These are phyloP conservation scores for Mizuhopecten yessoensis DNA, from an alignment of 1,140 invertebrate species.

Conservation along the genomic window DNA sequence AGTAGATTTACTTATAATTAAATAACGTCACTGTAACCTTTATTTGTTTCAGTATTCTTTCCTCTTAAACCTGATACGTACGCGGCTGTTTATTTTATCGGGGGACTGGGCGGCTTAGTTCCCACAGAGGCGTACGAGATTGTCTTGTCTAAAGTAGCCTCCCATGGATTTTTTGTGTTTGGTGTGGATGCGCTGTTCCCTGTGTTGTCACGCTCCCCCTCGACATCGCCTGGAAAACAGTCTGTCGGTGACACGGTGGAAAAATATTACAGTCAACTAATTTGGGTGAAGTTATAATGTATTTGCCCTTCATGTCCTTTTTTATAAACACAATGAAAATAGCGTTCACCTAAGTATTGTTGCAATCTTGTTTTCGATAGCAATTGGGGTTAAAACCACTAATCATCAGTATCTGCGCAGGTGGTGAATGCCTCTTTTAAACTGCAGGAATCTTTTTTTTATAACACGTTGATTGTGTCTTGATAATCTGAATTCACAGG, in stretches of 20 bases:
- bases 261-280: neutral
- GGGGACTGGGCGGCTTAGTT: constrained; percentile 66
- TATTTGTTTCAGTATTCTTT: constrained; percentile 66
- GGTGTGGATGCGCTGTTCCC: constrained; percentile 71
- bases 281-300: neutral
- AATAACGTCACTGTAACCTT: neutral
- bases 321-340: too few species aligned
- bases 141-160: constrained; percentile 63
- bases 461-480: too few species aligned
- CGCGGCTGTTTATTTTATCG: constrained; percentile 69
- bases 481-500: too few species aligned
- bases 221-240: neutral
- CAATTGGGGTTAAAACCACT: too few species aligned
- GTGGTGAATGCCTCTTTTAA: too few species aligned
- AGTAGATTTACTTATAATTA: too few species aligned
- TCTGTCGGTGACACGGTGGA: neutral
- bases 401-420: too few species aligned
- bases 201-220: neutral
- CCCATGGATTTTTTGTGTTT: constrained; percentile 75
- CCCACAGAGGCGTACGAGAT: constrained; percentile 65
- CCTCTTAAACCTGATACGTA: constrained; percentile 66
- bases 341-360: too few species aligned
- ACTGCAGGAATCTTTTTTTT: too few species aligned
- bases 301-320: too few species aligned
- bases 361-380: too few species aligned